Conservation (phyloP, 2,113 vertebrate genomes). For the Larimichthys crocea region DNA sequence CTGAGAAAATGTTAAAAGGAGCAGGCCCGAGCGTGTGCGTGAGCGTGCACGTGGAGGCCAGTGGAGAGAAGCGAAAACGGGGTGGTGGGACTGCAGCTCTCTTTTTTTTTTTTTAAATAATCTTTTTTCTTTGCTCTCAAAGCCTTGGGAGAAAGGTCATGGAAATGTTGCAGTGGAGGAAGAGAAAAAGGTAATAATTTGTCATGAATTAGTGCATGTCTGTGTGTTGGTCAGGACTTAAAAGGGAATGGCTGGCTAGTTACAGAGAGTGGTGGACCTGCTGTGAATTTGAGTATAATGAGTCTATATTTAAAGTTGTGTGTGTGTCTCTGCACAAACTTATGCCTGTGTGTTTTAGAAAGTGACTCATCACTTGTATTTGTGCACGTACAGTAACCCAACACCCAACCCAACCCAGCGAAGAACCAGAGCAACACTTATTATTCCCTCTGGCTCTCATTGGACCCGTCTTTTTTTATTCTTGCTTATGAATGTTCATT, state of each 20-base stretch:
- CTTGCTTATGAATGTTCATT: background rate
- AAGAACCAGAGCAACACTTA: slow-evolving; percentile 43
- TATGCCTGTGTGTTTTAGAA: slow-evolving; percentile 55
- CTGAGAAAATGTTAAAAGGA: slow-evolving; percentile 71
- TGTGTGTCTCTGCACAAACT: background rate
- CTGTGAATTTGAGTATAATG: slow-evolving; percentile 47
- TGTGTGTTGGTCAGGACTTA: slow-evolving; percentile 6
- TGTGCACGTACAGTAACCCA: slow-evolving; percentile 57
- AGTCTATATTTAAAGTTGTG: slow-evolving; percentile 63
- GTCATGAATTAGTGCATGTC: slow-evolving; percentile 12
- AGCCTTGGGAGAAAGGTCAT: slow-evolving; percentile 37
- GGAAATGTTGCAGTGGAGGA: slow-evolving; percentile 27
- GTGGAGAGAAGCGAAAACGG: background rate
- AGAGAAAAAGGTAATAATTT: slow-evolving; percentile 31
- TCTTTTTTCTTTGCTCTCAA: slow-evolving; percentile 29
- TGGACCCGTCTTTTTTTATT: background rate
- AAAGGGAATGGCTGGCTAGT: slow-evolving; percentile 10
- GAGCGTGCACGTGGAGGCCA: background rate
- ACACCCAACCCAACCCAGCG: slow-evolving; percentile 51
- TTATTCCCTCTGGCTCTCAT: slow-evolving; percentile 15
- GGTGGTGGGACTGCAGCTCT: background rate
- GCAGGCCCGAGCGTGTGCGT: slow-evolving; percentile 45
- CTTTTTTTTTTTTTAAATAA: background rate
- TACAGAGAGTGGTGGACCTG: slow-evolving; percentile 6
- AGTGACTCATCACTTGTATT: slow-evolving; percentile 72